Conservation (phyloP, 2,113 vertebrate species). For the Neofelis nebulosa region DNA sequence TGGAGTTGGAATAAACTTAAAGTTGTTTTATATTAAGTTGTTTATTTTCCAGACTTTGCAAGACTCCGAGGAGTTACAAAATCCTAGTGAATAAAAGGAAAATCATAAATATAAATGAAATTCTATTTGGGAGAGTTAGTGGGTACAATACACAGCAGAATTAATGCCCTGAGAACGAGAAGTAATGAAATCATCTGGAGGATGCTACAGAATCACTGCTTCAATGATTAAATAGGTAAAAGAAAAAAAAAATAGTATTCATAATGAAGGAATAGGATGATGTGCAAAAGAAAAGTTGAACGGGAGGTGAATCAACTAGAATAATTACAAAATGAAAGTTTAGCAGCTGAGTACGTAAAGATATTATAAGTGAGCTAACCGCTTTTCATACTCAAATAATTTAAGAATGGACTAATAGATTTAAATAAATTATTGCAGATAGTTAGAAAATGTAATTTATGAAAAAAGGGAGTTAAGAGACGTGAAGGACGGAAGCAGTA, state of each 20-base stretch:
- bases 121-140: neutral
- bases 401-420: neutral
- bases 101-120: neutral
- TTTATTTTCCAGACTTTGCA: neutral
- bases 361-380: neutral
- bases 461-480: neutral
- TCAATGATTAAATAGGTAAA: neutral
- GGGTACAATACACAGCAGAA: neutral
- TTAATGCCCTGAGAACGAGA: neutral
- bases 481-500: neutral
- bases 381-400: neutral
- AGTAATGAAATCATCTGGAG: neutral
- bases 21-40: neutral
- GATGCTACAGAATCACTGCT: neutral
- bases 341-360: neutral
- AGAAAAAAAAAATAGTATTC: neutral
- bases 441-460: neutral
- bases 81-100: neutral
- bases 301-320: neutral
- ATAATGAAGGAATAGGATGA: neutral
- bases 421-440: neutral
- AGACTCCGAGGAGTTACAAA: neutral
- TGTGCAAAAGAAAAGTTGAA: neutral
- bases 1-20: neutral
- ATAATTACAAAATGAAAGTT: neutral